Conservation (phyloP, 2,888 invertebrate species). For the Diaphora mendica region DNA sequence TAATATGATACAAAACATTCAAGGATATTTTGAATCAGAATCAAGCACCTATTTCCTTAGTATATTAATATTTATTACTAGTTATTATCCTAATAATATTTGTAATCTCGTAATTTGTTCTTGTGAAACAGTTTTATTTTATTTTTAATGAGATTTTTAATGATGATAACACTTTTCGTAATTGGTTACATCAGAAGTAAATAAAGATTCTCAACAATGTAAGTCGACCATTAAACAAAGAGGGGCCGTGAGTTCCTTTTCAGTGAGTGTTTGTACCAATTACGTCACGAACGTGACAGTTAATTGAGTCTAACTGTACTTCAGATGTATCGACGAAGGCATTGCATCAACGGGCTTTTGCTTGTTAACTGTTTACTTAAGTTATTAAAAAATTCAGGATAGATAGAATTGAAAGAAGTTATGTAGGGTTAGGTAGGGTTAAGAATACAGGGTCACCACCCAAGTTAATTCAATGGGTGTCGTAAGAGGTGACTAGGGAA, state of each 20-base stretch:
- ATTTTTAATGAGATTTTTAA: background rate
- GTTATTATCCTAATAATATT: background rate
- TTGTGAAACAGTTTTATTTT: background rate
- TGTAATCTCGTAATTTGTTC: background rate
- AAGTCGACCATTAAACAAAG: background rate
- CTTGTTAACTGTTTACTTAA: too few relatives aligned
- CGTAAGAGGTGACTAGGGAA: too few relatives aligned
- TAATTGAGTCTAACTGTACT: background rate
- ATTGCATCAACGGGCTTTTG: too few relatives aligned
- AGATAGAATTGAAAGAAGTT: too few relatives aligned
- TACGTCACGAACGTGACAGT: background rate
- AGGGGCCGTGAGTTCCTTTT: background rate
- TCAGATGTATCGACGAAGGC: background rate
- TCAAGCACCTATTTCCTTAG: background rate
- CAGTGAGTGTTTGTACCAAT: background rate
- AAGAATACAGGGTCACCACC: too few relatives aligned
- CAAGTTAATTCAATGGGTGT: too few relatives aligned
- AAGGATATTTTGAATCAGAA: background rate
- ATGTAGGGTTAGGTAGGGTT: too few relatives aligned
- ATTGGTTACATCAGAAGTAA: background rate
- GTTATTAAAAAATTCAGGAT: too few relatives aligned
- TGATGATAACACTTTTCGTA: background rate
- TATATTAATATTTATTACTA: background rate
- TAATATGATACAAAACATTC: background rate
- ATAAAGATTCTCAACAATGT: background rate